A percentile compares a stretch with the other conserved stretches of the same genome.
Conservation (phyloP, 2,888 invertebrate genomes). For the Cryptosula pallasiana region DNA sequence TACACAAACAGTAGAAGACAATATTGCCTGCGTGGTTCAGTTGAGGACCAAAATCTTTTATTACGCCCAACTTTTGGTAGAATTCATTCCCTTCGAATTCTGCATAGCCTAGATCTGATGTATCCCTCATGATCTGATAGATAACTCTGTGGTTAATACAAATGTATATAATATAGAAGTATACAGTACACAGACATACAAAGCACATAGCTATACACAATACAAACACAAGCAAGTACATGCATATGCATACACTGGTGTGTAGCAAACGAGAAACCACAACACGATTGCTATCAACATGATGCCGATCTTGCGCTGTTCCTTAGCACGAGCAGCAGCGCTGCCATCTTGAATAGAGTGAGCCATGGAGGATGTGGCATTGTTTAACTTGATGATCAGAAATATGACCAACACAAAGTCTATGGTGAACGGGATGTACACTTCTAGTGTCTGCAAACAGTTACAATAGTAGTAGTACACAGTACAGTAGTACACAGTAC, state of each 20-base stretch:
- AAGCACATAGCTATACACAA: too few species aligned
- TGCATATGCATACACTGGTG: conserved; percentile 1
- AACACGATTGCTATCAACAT: conserved; percentile 17
- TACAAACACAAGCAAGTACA: too few species aligned
- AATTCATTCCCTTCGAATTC: neutral
- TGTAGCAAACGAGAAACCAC: conserved; percentile 8
- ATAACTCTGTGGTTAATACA: conserved; percentile 1
- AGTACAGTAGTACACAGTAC: too few species aligned
- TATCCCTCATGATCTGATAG: neutral
- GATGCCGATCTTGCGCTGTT: conserved; percentile 14
- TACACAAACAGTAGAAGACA: conserved; percentile 18
- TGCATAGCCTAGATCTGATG: neutral
- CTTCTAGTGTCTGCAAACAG: neutral
- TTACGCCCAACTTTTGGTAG: neutral
- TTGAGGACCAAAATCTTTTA: conserved; percentile 8
- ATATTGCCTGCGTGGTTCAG: conserved; percentile 22
- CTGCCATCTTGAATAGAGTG: neutral
- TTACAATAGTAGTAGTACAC: too few species aligned
- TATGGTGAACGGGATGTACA: neutral
- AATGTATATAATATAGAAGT: too few species aligned
- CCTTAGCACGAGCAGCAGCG: neutral
- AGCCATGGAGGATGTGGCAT: neutral
- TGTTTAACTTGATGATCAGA: conserved; percentile 2
- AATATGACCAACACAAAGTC: neutral
- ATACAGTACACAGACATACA: too few species aligned